phyloP scores from a whole-genome alignment of 2,113 vertebrate genomes.

The Thalassoma bifasciatum region DNA sequence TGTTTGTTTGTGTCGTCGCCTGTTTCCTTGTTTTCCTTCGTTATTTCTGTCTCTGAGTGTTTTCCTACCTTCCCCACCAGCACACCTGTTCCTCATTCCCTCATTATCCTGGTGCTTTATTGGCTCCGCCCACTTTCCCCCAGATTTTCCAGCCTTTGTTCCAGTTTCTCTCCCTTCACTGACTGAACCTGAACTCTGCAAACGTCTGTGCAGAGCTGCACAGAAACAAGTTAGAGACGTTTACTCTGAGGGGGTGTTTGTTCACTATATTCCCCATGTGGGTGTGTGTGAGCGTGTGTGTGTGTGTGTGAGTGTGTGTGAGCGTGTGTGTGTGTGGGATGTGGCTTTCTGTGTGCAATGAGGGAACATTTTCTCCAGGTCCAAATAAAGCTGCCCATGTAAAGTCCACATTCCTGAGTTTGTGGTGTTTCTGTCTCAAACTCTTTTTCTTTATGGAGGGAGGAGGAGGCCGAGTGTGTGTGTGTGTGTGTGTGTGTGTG shows the following conservation, averaged over 20 bases:
- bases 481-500: slow-evolving; percentile 14
- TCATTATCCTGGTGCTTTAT: too few relatives aligned
- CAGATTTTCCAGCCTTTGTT: background rate
- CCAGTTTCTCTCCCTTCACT: background rate
- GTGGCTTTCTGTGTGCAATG: slow-evolving; percentile 66
- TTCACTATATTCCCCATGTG: slow-evolving; percentile 23
- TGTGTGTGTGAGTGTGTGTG: too few relatives aligned
- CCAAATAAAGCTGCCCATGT: slow-evolving; percentile 75
- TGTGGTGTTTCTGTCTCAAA: slow-evolving; percentile 63
- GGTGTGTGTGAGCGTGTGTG: slow-evolving; percentile 17
- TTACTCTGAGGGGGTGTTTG: slow-evolving; percentile 20
- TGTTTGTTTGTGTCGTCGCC: too few relatives aligned
- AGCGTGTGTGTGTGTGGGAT: slow-evolving; percentile 48
- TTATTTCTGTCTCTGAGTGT: background rate
- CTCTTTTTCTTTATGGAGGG: slow-evolving; percentile 49
- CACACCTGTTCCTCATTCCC: background rate
- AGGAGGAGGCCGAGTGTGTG: slow-evolving; percentile 17
- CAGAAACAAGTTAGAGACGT: too few relatives aligned
- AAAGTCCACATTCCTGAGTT: slow-evolving; percentile 71
- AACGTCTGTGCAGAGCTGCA: background rate
- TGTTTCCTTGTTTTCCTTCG: too few relatives aligned
- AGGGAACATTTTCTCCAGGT: slow-evolving; percentile 65
- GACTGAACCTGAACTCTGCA: background rate
- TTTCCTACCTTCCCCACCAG: background rate
- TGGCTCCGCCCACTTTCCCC: too few relatives aligned